Percentiles rank a stretch among this genome's conserved stretches.
phyloP scores from a whole-genome alignment of 2,888 invertebrate genomes.

The Trissonchulus latispiculum region DNA sequence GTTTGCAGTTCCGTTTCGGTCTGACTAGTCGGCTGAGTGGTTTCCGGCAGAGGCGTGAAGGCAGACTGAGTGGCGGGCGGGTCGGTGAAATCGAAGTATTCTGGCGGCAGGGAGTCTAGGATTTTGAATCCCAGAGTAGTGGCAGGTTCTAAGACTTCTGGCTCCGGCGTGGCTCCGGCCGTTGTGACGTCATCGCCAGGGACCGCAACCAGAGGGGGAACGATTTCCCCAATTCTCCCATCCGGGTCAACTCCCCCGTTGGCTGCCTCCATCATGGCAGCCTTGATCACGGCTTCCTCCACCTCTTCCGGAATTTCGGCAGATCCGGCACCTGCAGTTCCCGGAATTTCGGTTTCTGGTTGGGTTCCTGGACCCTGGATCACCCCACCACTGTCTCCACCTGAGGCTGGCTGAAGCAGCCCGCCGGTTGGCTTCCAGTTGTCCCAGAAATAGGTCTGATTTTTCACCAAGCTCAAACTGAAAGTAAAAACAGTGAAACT shows the following conservation, averaged over 20 bases:
- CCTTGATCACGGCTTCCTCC: not conserved
- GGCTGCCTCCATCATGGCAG: not conserved
- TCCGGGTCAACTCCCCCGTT: not conserved
- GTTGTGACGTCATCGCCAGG: not conserved
- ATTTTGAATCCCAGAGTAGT: not conserved
- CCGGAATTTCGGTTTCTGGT: too few species aligned
- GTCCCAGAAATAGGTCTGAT: conserved; percentile 16
- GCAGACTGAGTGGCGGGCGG: too few species aligned
- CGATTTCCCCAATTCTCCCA: not conserved
- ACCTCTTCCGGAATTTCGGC: not conserved
- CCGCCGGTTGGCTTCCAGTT: conserved; percentile 17
- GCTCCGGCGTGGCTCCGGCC: not conserved
- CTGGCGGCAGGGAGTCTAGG: not conserved
- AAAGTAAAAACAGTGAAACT: too few species aligned
- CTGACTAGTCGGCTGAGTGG: too few species aligned
- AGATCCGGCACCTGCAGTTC: not conserved
- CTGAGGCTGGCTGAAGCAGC: not conserved
- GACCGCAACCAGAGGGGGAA: not conserved
- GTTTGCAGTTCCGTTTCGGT: not conserved
- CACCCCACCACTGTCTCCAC: not conserved
- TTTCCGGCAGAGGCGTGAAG: too few species aligned
- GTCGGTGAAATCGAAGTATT: not conserved
- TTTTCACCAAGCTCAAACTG: conserved; percentile 17
- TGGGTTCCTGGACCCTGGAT: too few species aligned
- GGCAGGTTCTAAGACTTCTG: not conserved